Conservation (phyloP, 1,140 invertebrate species). For the Drosophila hydei region DNA sequence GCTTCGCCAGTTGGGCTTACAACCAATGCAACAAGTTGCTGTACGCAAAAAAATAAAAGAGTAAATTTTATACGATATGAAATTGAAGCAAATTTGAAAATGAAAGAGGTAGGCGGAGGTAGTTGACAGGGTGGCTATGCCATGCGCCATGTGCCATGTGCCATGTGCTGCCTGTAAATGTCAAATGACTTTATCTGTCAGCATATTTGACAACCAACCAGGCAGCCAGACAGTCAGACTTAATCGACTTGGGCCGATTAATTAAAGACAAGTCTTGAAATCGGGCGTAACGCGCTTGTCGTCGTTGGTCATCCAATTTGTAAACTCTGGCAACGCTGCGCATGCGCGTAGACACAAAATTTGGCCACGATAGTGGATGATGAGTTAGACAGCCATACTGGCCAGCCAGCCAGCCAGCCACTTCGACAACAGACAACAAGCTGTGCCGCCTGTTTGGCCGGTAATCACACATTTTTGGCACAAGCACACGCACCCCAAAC, state of each 20-base stretch:
- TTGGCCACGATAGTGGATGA: conserved; percentile 36
- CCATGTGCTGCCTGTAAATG: conserved; percentile 73
- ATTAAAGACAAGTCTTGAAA: conserved; percentile 54
- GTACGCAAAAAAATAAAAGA: conserved; percentile 29
- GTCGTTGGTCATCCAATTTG: conserved; percentile 57
- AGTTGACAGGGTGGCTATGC: background rate
- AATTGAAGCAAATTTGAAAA: conserved; percentile 80
- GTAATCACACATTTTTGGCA: conserved; percentile 37
- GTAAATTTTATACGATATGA: conserved; percentile 61
- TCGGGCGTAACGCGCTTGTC: conserved; percentile 54
- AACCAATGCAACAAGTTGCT: conserved; percentile 60
- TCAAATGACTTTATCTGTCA: conserved; percentile 82
- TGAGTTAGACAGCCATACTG: conserved; percentile 30
- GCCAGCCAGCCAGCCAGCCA: background rate
- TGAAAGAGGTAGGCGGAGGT: conserved; percentile 8
- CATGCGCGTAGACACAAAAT: conserved; percentile 32
- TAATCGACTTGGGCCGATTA: conserved; percentile 47
- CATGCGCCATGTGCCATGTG: conserved; percentile 50
- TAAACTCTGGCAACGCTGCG: conserved; percentile 53
- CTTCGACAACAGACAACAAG: conserved; percentile 19
- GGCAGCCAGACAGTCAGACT: conserved; percentile 15
- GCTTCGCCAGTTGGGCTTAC: conserved; percentile 61
- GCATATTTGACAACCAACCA: conserved; percentile 67
- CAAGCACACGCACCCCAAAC: conserved; percentile 29
- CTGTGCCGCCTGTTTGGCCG: conserved; percentile 69